Evolutionary conservation across 2,113 vertebrate species (phyloP).

Genomic region (Chascanopsetta lugubris): DNA sequence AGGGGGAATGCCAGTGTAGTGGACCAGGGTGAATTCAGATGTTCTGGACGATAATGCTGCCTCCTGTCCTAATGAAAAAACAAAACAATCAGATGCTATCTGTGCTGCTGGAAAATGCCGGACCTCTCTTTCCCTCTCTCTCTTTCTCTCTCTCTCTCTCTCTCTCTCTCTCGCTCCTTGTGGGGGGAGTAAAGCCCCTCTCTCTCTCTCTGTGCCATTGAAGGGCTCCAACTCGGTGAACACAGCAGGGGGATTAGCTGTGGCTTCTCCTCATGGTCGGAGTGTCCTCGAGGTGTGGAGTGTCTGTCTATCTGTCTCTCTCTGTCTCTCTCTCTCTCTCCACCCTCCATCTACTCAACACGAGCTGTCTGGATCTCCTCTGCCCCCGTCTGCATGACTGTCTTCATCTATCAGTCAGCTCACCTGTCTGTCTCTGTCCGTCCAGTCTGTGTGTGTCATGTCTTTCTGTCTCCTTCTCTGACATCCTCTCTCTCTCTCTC

Average conservation of each 20-base stretch:
- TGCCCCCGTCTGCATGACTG: constrained; percentile 7
- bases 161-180: not conserved
- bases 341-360: constrained; percentile 26
- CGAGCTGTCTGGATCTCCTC: constrained; percentile 6
- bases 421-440: constrained; percentile 40
- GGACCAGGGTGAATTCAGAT: constrained; percentile 62
- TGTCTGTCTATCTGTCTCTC: constrained; percentile 23
- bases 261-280: constrained; percentile 41
- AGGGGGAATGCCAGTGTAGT: constrained; percentile 20
- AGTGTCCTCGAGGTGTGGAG: constrained; percentile 52
- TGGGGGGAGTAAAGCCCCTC: constrained; percentile 28
- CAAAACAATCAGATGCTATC: constrained; percentile 53
- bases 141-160: not conserved
- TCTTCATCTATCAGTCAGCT: constrained; percentile 24
- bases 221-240: constrained; percentile 39
- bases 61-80: constrained; percentile 56
- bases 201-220: constrained; percentile 40
- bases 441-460: constrained; percentile 42
- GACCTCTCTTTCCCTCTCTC: constrained; percentile 5
- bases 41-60: constrained; percentile 65
- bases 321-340: constrained; percentile 14
- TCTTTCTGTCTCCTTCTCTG: constrained; percentile 23
- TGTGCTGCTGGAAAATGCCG: constrained; percentile 41
- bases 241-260: constrained; percentile 45
- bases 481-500: constrained; percentile 36